A percentile compares a stretch with the other conserved stretches of the same genome.
Conservation (phyloP, 2,888 invertebrate genomes). For the Noctua janthina region DNA sequence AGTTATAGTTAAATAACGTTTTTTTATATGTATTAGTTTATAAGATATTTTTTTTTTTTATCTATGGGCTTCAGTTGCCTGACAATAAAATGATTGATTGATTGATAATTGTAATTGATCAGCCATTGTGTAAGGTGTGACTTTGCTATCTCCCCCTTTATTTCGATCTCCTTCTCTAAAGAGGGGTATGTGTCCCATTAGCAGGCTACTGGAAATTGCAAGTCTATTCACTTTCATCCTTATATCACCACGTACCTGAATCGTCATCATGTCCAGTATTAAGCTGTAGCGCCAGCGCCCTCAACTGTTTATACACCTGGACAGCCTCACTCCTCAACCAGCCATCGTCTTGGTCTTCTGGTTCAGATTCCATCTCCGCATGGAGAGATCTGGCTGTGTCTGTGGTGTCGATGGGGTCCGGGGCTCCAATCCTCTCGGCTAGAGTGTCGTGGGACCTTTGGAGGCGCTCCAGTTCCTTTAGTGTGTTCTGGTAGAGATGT, state of each 20-base stretch:
- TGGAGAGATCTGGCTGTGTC: conserved; percentile 93
- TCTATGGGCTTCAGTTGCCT: too few species aligned
- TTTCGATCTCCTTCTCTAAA: background rate
- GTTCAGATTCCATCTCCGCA: conserved; percentile 97
- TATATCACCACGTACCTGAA: conserved; percentile 86
- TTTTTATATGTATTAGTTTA: too few species aligned
- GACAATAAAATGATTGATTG: too few species aligned
- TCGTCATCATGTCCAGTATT: conserved; percentile 94
- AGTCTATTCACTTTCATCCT: background rate
- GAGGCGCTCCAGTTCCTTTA: conserved; percentile 93
- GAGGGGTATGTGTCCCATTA: background rate
- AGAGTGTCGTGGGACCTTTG: conserved; percentile 93
- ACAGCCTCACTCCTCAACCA: conserved; percentile 92
- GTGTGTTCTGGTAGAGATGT: conserved; percentile 88
- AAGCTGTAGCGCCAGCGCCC: conserved; percentile 93
- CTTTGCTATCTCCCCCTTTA: background rate
- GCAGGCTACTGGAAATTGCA: background rate
- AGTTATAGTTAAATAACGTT: too few species aligned
- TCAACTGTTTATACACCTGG: conserved; percentile 93
- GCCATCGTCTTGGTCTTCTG: conserved; percentile 89
- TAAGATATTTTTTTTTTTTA: too few species aligned
- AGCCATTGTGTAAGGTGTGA: background rate
- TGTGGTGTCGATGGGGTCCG: conserved; percentile 84
- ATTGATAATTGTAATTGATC: background rate
- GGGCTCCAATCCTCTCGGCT: conserved; percentile 92